phyloP scores from a whole-genome alignment of 2,113 vertebrate species.

The Bambusicola thoracicus region DNA sequence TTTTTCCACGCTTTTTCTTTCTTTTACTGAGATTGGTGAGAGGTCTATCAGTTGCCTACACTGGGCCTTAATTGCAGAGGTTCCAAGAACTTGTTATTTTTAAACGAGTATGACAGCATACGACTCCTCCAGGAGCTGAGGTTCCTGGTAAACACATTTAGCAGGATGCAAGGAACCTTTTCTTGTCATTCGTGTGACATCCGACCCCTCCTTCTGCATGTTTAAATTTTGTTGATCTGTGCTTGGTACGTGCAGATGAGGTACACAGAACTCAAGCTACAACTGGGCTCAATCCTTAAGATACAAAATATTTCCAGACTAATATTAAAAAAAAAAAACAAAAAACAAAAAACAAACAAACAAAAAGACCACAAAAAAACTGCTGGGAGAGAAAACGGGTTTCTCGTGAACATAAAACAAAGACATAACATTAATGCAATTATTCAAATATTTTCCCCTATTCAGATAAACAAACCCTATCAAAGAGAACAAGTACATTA shows the following conservation, averaged over 20 bases:
- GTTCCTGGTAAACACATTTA: fast-evolving
- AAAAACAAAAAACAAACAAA: neutral
- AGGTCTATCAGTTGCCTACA: neutral
- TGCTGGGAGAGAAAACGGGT: neutral
- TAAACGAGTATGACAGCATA: neutral
- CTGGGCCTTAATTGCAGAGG: neutral
- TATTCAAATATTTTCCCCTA: neutral
- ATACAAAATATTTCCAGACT: neutral
- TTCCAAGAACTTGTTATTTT: neutral
- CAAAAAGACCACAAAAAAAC: too few species aligned
- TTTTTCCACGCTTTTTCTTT: neutral
- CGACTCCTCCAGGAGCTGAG: neutral
- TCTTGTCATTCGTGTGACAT: neutral
- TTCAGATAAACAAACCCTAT: neutral
- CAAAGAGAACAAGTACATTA: neutral
- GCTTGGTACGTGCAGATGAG: neutral
- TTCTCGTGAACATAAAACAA: neutral
- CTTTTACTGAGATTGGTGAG: neutral
- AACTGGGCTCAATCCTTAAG: neutral
- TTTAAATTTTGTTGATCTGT: neutral
- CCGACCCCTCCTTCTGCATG: neutral
- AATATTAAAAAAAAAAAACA: neutral
- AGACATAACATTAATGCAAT: neutral
- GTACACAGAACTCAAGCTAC: neutral
- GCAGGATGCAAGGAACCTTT: neutral